Conservation (phyloP, 1,140 invertebrate species). For the Latrodectus geometricus region DNA sequence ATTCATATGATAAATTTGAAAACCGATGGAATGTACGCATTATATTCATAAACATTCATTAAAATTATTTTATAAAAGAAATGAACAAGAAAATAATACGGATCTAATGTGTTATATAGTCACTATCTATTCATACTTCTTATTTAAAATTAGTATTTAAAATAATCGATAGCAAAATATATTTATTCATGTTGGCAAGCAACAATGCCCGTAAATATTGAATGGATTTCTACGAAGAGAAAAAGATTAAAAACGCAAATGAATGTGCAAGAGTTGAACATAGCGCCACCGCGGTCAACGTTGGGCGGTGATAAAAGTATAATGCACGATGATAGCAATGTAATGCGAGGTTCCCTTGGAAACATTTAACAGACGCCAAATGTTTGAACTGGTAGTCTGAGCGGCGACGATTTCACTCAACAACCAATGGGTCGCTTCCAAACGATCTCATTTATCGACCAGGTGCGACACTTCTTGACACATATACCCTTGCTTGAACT, state of each 20-base stretch:
- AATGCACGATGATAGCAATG: slow-evolving; percentile 39
- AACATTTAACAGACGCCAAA: slow-evolving; percentile 33
- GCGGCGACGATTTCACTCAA: slow-evolving; percentile 39
- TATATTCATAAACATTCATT: too few species aligned
- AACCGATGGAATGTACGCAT: too few species aligned
- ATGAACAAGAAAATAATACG: too few species aligned
- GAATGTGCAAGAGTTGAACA: background rate
- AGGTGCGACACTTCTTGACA: slow-evolving; percentile 38
- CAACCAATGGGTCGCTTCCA: slow-evolving; percentile 2
- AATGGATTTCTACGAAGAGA: background rate
- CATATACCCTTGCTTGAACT: slow-evolving; percentile 13
- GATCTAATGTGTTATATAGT: too few species aligned
- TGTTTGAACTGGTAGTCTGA: slow-evolving; percentile 26
- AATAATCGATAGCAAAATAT: too few species aligned
- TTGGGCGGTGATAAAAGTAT: slow-evolving; percentile 37
- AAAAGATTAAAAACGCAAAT: background rate
- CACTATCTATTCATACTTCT: too few species aligned
- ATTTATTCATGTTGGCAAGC: too few species aligned
- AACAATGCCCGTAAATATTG: background rate
- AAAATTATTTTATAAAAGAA: too few species aligned
- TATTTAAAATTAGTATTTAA: too few species aligned
- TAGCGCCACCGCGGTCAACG: slow-evolving; percentile 12
- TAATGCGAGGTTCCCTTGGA: slow-evolving; percentile 49
- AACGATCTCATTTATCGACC: slow-evolving; percentile 52
- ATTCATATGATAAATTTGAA: too few species aligned